These are phyloP conservation scores for Allobates femoralis DNA, from an alignment of 2,797 vertebrate genomes.

Conservation along the genomic window DNA sequence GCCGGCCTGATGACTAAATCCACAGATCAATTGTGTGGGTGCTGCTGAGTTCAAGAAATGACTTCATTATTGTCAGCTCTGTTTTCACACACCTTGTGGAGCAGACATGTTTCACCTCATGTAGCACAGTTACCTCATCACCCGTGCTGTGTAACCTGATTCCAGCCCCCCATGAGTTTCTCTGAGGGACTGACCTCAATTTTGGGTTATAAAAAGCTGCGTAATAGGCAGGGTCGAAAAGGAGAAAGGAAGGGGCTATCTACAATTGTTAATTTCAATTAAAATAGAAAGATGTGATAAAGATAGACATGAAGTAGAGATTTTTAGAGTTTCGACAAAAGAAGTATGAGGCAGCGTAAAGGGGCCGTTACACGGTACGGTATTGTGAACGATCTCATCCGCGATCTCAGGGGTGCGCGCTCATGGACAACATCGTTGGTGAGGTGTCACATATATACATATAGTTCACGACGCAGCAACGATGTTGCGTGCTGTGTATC, in stretches of 20 bases:
- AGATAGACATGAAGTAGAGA: not conserved
- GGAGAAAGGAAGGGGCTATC: not conserved
- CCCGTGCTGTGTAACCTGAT: slow-evolving; percentile 40
- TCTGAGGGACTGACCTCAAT: slow-evolving; percentile 55
- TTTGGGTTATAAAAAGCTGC: slow-evolving; percentile 55
- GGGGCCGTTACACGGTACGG: too few relatives aligned
- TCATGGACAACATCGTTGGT: too few relatives aligned
- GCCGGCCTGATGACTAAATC: not conserved
- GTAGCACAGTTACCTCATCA: slow-evolving; percentile 27
- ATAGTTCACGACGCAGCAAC: too few relatives aligned
- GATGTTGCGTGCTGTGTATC: too few relatives aligned
- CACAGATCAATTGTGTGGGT: not conserved
- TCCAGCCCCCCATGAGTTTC: slow-evolving; percentile 29
- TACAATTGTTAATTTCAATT: not conserved
- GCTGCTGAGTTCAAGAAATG: not conserved
- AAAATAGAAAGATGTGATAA: slow-evolving; percentile 19
- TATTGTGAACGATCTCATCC: too few relatives aligned
- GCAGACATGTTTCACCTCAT: slow-evolving; percentile 20
- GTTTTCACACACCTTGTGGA: slow-evolving; percentile 2
- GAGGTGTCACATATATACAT: too few relatives aligned
- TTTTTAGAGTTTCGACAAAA: too few relatives aligned
- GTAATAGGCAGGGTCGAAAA: slow-evolving; percentile 25
- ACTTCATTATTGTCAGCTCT: slow-evolving; percentile 4
- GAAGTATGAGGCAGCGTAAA: too few relatives aligned
- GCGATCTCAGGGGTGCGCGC: too few relatives aligned